Evolutionary conservation across 2,888 invertebrate genomes (phyloP).

Genomic region (Andrena bucephala): DNA sequence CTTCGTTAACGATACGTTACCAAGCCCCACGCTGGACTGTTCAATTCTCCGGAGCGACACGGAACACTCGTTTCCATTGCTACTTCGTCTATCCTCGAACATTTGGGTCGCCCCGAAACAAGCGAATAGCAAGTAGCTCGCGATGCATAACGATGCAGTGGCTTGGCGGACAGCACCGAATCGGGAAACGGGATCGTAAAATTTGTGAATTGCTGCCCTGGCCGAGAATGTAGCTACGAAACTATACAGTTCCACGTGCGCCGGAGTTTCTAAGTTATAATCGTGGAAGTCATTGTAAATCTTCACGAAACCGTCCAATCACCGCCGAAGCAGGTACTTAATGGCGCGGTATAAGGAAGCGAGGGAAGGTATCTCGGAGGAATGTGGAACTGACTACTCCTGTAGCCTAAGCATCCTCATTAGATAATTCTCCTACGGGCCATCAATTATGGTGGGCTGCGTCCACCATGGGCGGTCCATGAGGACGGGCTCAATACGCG

Average conservation of each 20-base stretch:
- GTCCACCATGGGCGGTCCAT: constrained; percentile 67
- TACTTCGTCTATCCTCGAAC: background rate
- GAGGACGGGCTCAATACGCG: constrained; percentile 21
- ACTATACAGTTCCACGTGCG: constrained; percentile 7
- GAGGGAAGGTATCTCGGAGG: constrained; percentile 49
- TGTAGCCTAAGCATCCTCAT: constrained; percentile 62
- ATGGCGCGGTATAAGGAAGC: constrained; percentile 53
- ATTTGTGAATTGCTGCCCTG: constrained; percentile 26
- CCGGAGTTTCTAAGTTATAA: constrained; percentile 30
- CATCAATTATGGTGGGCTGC: constrained; percentile 57
- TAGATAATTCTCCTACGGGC: constrained; percentile 66
- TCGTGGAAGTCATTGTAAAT: constrained; percentile 52
- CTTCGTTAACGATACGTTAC: background rate
- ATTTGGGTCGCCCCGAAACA: background rate
- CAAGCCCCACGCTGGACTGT: background rate
- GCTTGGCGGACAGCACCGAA: background rate
- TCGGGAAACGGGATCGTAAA: constrained; percentile 29
- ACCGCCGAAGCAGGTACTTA: constrained; percentile 21
- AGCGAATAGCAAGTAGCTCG: background rate
- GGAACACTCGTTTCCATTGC: background rate
- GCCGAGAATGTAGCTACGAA: background rate
- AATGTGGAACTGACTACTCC: constrained; percentile 61
- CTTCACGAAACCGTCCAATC: constrained; percentile 26
- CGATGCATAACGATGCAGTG: background rate
- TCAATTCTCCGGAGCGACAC: background rate